Base-by-base conservation (phyloP, 2,113 vertebrate species). In the Centrocercus urophasianus region DNA sequence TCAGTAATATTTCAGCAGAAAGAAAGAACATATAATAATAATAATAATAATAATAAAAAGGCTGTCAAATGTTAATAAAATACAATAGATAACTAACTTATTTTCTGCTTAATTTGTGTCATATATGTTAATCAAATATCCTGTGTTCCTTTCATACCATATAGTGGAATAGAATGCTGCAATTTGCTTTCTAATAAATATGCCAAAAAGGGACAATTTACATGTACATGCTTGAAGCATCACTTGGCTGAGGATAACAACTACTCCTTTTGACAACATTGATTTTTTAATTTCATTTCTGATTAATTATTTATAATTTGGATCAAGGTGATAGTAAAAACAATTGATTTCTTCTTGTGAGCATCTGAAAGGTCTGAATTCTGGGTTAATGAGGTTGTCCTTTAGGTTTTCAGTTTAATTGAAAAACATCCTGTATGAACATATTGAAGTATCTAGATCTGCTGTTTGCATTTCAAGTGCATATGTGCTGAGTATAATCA, bases 241-340 rank as follows among this genome's bases (percentile, higher is more conserved):
- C 19, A 8, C 60, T 85, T 80, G 76, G 83, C 54, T 80, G 78
- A 82, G 32, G 56, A 74, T 38, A 85, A 66, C 79, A 91, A 10
- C 59, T 74, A 36, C 21, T 95, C 21, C 25, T 95, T 94, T 88
- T 76, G 78, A 73, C 32, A 79, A 38, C 30, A 97, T 95, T 75
- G 91, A 96, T 96, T 96, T 93, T 96, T 90, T 52, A 83, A 94
- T 96, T 97, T 97, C 0, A 84, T 93, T 90, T 84, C 73, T 95
- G 85, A 94, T 97, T 94, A 97, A 97, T 97, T 96, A 97, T 97
- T 97, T 96, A 98, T 97, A 95, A 93, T 69, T 79, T 87, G 64
- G 66, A 92, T 90, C 89, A 97, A 97, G 94, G 94, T 96, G 95
- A 93, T 69, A 66, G 34, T 94, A 96, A 97, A 95, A 91, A 90